Percentiles rank a stretch among this genome's conserved stretches.
These are phyloP conservation scores for Pseudomyrmex flavicornis DNA, from an alignment of 1,140 invertebrate genomes.

Conservation along the genomic window DNA sequence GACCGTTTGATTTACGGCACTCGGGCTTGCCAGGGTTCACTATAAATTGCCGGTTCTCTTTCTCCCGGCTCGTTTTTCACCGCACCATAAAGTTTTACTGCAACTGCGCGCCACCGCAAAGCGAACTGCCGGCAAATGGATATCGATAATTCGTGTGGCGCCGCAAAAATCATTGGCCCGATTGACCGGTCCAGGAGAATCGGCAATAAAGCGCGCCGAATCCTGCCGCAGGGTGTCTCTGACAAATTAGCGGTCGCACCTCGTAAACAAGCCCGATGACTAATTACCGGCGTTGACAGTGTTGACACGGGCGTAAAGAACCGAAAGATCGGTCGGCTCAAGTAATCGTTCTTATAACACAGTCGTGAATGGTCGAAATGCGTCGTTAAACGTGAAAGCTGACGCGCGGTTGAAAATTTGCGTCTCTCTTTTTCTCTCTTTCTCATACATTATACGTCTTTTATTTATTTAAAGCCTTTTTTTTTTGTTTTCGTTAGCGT, in stretches of 20 bases:
- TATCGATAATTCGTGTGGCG: slow-evolving; percentile 42
- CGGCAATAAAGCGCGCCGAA: slow-evolving; percentile 29
- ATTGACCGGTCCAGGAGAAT: slow-evolving; percentile 30
- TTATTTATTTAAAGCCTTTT: too few relatives aligned
- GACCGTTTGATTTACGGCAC: slow-evolving; percentile 26
- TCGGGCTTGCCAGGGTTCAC: slow-evolving; percentile 3
- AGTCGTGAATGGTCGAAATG: too few relatives aligned
- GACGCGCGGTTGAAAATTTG: too few relatives aligned
- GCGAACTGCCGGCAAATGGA: slow-evolving; percentile 4
- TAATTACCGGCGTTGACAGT: slow-evolving; percentile 69
- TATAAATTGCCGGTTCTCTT: slow-evolving; percentile 29
- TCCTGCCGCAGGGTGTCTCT: slow-evolving; percentile 51
- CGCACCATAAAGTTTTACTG: slow-evolving; percentile 46
- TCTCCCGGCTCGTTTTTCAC: slow-evolving; percentile 39
- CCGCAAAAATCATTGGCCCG: slow-evolving; percentile 39
- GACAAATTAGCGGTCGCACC: slow-evolving; percentile 52
- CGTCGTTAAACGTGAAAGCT: too few relatives aligned
- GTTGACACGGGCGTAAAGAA: slow-evolving; percentile 44
- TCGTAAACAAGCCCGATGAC: slow-evolving; percentile 62
- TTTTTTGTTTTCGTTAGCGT: too few relatives aligned
- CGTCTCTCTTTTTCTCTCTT: too few relatives aligned
- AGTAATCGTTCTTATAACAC: too few relatives aligned
- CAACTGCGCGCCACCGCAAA: slow-evolving; percentile 15
- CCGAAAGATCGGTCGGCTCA: slow-evolving; percentile 50
- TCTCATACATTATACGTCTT: too few relatives aligned